Base-by-base conservation (phyloP, 2,888 invertebrate species). In the Dorcus hopei region DNA sequence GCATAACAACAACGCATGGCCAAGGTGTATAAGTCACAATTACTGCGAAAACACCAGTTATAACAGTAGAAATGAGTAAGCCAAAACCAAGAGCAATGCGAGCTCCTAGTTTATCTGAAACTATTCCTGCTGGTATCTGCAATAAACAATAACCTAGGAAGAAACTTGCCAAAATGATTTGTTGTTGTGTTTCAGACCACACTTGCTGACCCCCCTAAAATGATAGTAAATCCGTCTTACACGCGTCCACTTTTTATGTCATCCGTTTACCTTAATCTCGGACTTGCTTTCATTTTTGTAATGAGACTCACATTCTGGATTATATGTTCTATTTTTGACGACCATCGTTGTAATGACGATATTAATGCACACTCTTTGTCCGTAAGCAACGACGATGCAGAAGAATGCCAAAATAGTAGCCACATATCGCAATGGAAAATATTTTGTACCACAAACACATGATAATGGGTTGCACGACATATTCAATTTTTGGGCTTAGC, bases 71-170 rank as follows among this genome's bases (percentile, higher is more conserved):
- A 42, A 55, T 11, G 1, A 48, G 16, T 8, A 62, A n/a, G 2
- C 56, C 58, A 39, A 14, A 26, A 39, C 54, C 38, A 26, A 60
- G 53, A 5, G 61, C 55, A 9, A 43, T 38, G 38, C 60, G 49
- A 9, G 50, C 58, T 3, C 62, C 62, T 38, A 53, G 61, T 23
- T 43, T 52, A 53, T 62, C 62, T 3, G 55, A 50, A 47, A 52
- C 43, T 38, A 56, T 49, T 23, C 62, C 62, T 14, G 52, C 52
- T 8, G 62, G 62, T 38, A 62, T 8, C 38, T 62, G 62, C 0
- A 58, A 53, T 14, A 60, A 16, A 8, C 60, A 43, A 33, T 61
- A 62, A 26, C 62, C 62, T 9, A 55, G 52, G 43, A 56, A 62
- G 33, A 61, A 62, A 5, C 54, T 49, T 16, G 56, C 56, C 40